phyloP scores from a whole-genome alignment of 2,113 vertebrate genomes.

The Smithornis capensis region DNA sequence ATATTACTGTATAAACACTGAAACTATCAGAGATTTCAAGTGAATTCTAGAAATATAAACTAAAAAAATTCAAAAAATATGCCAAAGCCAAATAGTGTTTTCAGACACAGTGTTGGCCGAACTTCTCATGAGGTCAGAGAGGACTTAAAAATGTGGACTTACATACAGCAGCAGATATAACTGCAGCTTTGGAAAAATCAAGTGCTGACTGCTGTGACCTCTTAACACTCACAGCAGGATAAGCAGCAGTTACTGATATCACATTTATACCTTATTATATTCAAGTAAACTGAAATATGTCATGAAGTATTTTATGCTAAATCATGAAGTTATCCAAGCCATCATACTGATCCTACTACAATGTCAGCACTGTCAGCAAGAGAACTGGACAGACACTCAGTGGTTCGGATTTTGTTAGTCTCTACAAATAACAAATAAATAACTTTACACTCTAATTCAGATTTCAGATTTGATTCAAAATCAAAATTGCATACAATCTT shows the following conservation, averaged over 20 bases:
- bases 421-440: neutral
- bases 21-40: neutral
- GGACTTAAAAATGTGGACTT: neutral
- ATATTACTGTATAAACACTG: neutral
- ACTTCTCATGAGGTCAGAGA: neutral
- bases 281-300: neutral
- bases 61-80: neutral
- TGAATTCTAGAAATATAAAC: neutral
- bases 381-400: neutral
- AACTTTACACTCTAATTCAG: neutral
- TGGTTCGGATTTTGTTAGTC: neutral
- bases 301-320: neutral
- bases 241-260: neutral
- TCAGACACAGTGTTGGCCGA: neutral
- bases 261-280: neutral
- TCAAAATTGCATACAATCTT: neutral
- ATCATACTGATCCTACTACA: neutral
- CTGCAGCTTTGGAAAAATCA: neutral
- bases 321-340: neutral
- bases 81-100: neutral
- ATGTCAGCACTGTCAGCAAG: neutral
- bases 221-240: neutral
- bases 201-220: neutral
- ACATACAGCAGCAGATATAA: neutral
- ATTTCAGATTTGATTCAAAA: neutral